Conservation (phyloP, 2,888 invertebrate species). For the Thymelicus acteon region DNA sequence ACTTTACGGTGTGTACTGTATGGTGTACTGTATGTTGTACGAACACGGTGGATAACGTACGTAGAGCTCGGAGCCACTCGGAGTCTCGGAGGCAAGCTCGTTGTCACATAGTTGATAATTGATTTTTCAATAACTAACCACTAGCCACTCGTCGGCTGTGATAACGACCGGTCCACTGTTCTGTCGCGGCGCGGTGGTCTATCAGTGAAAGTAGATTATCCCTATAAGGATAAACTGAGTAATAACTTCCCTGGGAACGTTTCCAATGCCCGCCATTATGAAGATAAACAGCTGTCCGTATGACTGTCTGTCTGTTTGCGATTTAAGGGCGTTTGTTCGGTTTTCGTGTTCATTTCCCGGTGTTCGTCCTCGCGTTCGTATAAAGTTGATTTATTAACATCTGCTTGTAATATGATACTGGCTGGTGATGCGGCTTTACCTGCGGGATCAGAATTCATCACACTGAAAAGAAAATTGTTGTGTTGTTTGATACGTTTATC, state of each 20-base stretch:
- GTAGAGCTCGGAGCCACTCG: no score
- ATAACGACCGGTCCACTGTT: conserved; percentile 36
- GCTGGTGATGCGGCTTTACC: not conserved
- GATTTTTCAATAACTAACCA: conserved; percentile 31
- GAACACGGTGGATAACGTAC: no score
- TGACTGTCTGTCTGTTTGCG: conserved; percentile 21
- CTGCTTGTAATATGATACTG: not conserved
- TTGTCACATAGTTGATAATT: conserved; percentile 21
- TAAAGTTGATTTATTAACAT: conserved; percentile 29
- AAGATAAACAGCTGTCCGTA: conserved; percentile 33
- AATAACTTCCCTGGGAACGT: conserved; percentile 39
- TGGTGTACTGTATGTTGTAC: no score
- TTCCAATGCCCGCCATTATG: conserved; percentile 35
- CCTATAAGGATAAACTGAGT: conserved; percentile 41
- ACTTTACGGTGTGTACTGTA: no score
- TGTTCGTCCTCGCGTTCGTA: conserved; percentile 33
- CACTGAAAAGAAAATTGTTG: no score
- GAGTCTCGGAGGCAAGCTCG: not conserved
- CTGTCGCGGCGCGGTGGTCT: conserved; percentile 39
- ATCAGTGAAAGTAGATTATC: conserved; percentile 51
- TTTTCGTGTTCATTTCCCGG: conserved; percentile 35
- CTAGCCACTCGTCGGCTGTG: conserved; percentile 8
- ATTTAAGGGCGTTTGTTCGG: conserved; percentile 31
- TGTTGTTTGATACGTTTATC: no score
- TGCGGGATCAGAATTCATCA: not conserved